Evolutionary conservation across 2,113 vertebrate species (phyloP), one percentile per base, ranked within the genome.

Genomic region (Hylia prasina): DNA sequence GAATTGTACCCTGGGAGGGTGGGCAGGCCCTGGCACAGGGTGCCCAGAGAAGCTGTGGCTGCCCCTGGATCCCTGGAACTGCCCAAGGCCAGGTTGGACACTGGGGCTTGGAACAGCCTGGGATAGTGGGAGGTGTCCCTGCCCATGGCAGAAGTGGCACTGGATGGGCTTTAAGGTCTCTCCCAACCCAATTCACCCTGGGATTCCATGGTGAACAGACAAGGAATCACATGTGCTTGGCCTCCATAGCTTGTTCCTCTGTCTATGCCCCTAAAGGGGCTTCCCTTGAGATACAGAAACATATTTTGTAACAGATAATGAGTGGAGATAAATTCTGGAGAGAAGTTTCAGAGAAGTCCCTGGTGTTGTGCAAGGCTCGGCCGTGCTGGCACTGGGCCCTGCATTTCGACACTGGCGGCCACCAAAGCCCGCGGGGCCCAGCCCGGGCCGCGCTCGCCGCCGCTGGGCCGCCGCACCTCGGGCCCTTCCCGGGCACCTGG

Each of bases 361-460:
- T 15, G 4, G 0, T 24, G 0, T 35, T 89, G 83, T 54, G 84
- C 54, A 78, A 84, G 3, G 6, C 54, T 19, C 0, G 0, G 4
- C 21, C 47, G 53, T 0, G 2, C 48, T 64, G 69, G 58, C 30
- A 2, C 58, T 6, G 9, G 42, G 45, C 16, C n/a, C 37, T 30
- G n/a, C 3, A 1, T 77, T 87, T n/a, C 58, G 39, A 3, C 71
- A 6, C 28, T 0, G 0, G 3, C 20, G 71, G 51, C 44, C 42
- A 21, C 37, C 27, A 33, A 30, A 28, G 5, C 31, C 18, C 1
- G 0, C 6, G 0, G 8, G 90, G 48, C 68, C 0, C 3, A 18
- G 44, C 39, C 39, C 1, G 0, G 23, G 24, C 63, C 9, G 47
- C 0, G 1, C 77, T 3, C 1, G 4, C 14, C 11, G 30, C 23